phyloP scores from a whole-genome alignment of 2,888 invertebrate genomes.

The Coremacera marginata region DNA sequence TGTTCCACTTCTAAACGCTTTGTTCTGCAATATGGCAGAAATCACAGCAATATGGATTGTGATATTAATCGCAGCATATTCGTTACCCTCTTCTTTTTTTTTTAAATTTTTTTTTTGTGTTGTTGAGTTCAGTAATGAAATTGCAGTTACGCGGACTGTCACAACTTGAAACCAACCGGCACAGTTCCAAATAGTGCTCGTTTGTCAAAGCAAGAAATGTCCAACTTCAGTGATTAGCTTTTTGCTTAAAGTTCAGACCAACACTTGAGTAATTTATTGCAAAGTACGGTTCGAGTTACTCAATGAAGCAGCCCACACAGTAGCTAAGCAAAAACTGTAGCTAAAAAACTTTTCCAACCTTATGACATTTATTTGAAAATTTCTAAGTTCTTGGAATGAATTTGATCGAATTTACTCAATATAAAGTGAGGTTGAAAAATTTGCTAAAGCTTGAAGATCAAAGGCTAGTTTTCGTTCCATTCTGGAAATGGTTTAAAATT shows the following conservation, averaged over 20 bases:
- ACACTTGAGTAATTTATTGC: not conserved
- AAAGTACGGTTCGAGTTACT: not conserved
- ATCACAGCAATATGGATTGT: not conserved
- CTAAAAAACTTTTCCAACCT: no score
- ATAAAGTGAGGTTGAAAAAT: no score
- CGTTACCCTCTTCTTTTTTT: not conserved
- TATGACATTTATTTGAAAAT: no score
- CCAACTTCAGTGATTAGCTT: not conserved
- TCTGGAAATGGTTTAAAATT: no score
- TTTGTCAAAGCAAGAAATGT: not conserved
- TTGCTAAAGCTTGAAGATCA: no score
- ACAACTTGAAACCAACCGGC: not conserved
- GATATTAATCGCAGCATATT: slow-evolving; percentile 2
- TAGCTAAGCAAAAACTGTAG: no score
- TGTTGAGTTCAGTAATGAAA: slow-evolving; percentile 8
- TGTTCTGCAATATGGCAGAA: slow-evolving; percentile 24
- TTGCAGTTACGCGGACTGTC: slow-evolving; percentile 5
- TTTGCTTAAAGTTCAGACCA: not conserved
- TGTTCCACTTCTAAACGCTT: slow-evolving; percentile 17
- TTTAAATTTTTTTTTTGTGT: not conserved
- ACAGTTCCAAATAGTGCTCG: not conserved
- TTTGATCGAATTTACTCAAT: no score
- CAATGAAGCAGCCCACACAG: no score
- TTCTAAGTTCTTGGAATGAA: no score
- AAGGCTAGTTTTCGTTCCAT: no score